phyloP scores from a whole-genome alignment of 2,113 vertebrate genomes.

The Lamprotornis superbus region DNA sequence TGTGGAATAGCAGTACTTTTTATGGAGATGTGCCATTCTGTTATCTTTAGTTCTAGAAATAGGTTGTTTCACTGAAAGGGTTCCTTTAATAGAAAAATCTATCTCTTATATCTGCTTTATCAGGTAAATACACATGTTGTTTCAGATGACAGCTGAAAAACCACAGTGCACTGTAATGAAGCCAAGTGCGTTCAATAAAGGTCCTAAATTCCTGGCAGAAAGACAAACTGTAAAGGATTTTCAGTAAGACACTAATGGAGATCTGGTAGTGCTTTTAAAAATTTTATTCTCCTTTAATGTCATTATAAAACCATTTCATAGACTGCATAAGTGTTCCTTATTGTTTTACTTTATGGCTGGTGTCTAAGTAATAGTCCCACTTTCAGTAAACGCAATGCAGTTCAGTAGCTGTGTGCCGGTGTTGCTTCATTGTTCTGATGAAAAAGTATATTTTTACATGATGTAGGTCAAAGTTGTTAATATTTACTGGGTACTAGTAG shows the following conservation, averaged over 20 bases:
- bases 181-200: not conserved
- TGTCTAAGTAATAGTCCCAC: not conserved
- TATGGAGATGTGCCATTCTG: not conserved
- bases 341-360: not conserved
- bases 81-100: not conserved
- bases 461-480: not conserved
- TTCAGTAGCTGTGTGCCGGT: not conserved
- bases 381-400: not conserved
- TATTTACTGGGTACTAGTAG: not conserved
- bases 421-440: not conserved
- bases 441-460: not conserved
- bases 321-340: not conserved
- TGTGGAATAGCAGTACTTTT: not conserved
- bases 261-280: not conserved
- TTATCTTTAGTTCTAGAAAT: not conserved
- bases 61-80: not conserved
- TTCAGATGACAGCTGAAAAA: not conserved
- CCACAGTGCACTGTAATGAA: accelerated
- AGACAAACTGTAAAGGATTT: not conserved
- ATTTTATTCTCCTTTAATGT: not conserved
- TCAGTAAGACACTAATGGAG: not conserved
- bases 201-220: not conserved
- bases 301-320: not conserved
- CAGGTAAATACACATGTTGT: not conserved
- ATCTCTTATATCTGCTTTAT: not conserved